Evolutionary conservation across 2,888 invertebrate species (phyloP).

Genomic region (Caenorhabditis drosophilae): DNA sequence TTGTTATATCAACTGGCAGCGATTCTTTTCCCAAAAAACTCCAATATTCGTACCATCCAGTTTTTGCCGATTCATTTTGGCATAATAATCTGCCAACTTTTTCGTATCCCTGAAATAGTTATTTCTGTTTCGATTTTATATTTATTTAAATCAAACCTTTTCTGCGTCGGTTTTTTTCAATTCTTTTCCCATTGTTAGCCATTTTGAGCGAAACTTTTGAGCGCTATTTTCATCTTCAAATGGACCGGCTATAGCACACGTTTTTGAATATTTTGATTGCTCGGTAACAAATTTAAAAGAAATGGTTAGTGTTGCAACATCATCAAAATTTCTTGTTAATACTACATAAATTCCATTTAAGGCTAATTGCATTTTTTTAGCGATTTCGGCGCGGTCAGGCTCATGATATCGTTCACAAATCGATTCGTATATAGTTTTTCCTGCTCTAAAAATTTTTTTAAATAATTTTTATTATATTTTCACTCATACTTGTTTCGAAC

Average conservation of each 20-base stretch:
- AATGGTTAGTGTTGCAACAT: constrained; percentile 1
- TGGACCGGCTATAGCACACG: constrained; percentile 33
- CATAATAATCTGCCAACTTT: constrained; percentile 19
- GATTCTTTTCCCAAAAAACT: constrained; percentile 4
- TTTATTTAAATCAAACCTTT: neutral
- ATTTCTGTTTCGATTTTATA: neutral
- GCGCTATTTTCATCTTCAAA: constrained; percentile 17
- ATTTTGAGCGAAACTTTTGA: constrained; percentile 15
- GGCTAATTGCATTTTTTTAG: constrained; percentile 14
- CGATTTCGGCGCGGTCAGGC: constrained; percentile 13
- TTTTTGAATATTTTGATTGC: neutral
- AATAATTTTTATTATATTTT: neutral
- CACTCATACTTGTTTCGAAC: constrained; percentile 30
- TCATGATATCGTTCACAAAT: constrained; percentile 32
- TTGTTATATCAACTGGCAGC: constrained; percentile 10
- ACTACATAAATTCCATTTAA: constrained; percentile 24
- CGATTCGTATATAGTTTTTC: constrained; percentile 23
- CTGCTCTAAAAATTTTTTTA: constrained; percentile 13
- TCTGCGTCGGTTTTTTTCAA: constrained; percentile 22
- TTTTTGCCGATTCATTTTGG: neutral
- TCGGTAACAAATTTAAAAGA: too few relatives aligned
- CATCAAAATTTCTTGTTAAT: constrained; percentile 3
- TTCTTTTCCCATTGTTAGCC: constrained; percentile 15
- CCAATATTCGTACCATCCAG: constrained; percentile 27
- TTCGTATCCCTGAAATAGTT: constrained; percentile 14